Conservation (phyloP, 2,113 vertebrate species). For the Phylloscopus trochilus region DNA sequence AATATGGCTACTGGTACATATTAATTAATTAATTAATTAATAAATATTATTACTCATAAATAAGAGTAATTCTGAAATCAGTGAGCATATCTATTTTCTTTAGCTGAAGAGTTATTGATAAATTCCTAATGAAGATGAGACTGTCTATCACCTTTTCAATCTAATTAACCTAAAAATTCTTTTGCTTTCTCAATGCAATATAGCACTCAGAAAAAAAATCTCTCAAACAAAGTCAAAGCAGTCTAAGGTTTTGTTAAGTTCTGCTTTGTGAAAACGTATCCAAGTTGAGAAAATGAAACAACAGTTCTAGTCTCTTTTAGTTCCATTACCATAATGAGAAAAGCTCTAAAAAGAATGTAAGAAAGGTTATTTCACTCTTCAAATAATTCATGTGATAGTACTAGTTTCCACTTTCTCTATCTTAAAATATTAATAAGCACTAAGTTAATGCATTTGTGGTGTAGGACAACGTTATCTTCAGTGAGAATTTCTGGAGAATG, state of each 20-base stretch:
- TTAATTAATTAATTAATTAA: neutral
- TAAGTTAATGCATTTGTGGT: neutral
- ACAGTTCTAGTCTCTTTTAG: neutral
- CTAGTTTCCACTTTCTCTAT: neutral
- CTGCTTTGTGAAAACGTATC: neutral
- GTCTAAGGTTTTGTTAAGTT: neutral
- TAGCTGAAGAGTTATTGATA: neutral
- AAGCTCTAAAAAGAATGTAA: neutral
- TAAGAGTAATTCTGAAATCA: neutral
- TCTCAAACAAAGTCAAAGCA: neutral
- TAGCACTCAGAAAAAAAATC: neutral
- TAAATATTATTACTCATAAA: neutral
- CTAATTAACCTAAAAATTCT: neutral
- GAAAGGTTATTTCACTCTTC: neutral
- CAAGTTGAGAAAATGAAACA: neutral
- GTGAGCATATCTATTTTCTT: neutral
- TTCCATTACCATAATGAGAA: neutral
- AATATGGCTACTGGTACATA: neutral
- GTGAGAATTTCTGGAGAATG: neutral
- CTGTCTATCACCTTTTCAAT: neutral
- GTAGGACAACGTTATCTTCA: neutral
- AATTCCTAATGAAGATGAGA: neutral
- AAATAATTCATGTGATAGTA: neutral
- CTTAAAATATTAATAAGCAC: neutral
- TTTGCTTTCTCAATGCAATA: neutral